Evolutionary conservation across 2,113 vertebrate species (phyloP).

Genomic region (Aythya baeri): DNA sequence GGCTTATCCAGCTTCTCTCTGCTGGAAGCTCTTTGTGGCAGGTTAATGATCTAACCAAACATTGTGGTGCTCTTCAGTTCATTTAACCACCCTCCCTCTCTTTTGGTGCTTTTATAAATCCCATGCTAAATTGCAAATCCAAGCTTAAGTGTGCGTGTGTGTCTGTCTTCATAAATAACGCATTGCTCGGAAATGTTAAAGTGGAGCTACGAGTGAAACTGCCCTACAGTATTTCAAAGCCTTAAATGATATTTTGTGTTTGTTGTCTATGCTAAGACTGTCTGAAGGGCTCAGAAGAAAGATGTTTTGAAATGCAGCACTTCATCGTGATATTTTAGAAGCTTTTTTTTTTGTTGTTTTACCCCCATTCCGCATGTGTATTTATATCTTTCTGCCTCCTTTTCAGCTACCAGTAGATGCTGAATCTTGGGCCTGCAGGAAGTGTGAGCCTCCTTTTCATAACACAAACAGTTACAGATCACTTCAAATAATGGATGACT

Average conservation of each 20-base stretch:
- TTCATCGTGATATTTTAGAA: neutral
- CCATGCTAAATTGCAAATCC: neutral
- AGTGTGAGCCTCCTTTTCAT: neutral
- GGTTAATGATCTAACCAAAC: neutral
- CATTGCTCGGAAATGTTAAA: neutral
- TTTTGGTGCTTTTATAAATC: neutral
- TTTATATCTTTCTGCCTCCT: neutral
- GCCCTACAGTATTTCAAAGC: neutral
- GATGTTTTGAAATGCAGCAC: neutral
- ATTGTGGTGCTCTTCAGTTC: neutral
- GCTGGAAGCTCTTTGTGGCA: neutral
- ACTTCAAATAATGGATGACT: neutral
- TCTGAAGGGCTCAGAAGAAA: neutral
- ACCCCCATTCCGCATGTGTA: neutral
- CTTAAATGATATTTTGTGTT: neutral
- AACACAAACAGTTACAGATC: neutral
- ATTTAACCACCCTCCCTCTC: neutral
- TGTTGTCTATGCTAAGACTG: neutral
- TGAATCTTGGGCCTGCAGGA: neutral
- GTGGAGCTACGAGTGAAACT: conserved; percentile 15
- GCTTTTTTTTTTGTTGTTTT: neutral
- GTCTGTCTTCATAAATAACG: conserved; percentile 29
- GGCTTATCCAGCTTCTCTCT: neutral
- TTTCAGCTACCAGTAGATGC: neutral
- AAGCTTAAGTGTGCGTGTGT: neutral